Conservation (phyloP, 2,888 invertebrate species). For the Physocephala rufipes region DNA sequence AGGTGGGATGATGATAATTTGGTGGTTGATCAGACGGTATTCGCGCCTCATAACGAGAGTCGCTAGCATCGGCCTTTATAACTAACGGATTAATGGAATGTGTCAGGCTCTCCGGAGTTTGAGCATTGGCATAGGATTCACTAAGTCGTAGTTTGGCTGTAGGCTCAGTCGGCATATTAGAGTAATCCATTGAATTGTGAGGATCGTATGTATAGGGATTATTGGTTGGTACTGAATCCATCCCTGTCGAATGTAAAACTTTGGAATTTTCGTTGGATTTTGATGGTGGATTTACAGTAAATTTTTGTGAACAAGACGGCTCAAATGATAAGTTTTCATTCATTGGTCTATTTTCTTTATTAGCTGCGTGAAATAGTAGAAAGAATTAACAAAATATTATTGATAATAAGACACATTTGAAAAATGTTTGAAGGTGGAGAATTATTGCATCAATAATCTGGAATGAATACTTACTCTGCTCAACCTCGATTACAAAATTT, state of each 20-base stretch:
- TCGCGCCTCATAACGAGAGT: slow-evolving; percentile 46
- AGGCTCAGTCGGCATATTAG: slow-evolving; percentile 21
- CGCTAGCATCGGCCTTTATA: slow-evolving; percentile 51
- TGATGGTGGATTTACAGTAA: slow-evolving; percentile 50
- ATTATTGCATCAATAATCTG: not conserved
- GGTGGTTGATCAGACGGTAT: slow-evolving; percentile 23
- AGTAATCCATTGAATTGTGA: slow-evolving; percentile 31
- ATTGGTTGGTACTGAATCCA: slow-evolving; percentile 19
- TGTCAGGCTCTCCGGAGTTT: slow-evolving; percentile 55
- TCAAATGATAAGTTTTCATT: slow-evolving; percentile 51
- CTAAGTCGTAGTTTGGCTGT: slow-evolving; percentile 30
- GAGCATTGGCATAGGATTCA: slow-evolving; percentile 40
- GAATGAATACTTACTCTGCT: slow-evolving; percentile 57
- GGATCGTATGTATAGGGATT: slow-evolving; percentile 26
- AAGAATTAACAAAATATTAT: slow-evolving; percentile 48
- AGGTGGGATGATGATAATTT: slow-evolving; percentile 28
- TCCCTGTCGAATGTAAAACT: slow-evolving; percentile 11
- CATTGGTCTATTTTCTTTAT: slow-evolving; percentile 41
- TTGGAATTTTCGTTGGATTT: slow-evolving; percentile 52
- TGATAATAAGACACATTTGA: no score
- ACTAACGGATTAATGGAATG: slow-evolving; percentile 60
- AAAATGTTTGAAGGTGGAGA: not conserved
- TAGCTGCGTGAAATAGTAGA: slow-evolving; percentile 51
- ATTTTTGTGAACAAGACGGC: slow-evolving; percentile 51
- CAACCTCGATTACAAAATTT: slow-evolving; percentile 63